Evolutionary conservation across 2,797 vertebrate species (phyloP).

Genomic region (Huso huso): DNA sequence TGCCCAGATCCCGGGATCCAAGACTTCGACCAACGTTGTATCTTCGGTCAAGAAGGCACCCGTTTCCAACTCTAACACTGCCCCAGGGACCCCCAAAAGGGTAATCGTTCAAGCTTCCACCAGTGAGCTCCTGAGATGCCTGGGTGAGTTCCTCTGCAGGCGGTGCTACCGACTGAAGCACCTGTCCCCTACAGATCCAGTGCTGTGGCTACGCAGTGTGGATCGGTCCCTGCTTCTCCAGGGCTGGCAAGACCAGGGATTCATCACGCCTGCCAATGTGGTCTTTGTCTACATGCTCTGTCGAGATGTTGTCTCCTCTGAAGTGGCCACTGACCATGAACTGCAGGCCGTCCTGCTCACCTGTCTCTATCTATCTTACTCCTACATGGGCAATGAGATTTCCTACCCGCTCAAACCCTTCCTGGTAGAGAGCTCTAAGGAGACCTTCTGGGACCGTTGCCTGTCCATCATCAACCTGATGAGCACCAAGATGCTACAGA

Average conservation of each 20-base stretch:
- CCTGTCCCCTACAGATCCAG: slow-evolving; percentile 85
- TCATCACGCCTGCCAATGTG: slow-evolving; percentile 91
- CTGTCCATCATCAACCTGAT: slow-evolving; percentile 93
- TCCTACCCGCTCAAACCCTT: slow-evolving; percentile 95
- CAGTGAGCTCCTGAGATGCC: slow-evolving; percentile 88
- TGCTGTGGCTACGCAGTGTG: slow-evolving; percentile 91
- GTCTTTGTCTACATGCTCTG: slow-evolving; percentile 96
- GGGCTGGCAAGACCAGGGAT: slow-evolving; percentile 96
- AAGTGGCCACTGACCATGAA: slow-evolving; percentile 85
- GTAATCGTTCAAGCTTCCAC: slow-evolving; percentile 97
- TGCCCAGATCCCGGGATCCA: slow-evolving; percentile 67
- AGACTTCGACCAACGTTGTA: slow-evolving; percentile 54
- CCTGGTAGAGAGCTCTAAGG: slow-evolving; percentile 92
- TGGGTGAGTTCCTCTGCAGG: slow-evolving; percentile 90
- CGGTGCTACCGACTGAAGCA: slow-evolving; percentile 92
- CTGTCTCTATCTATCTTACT: slow-evolving; percentile 92
- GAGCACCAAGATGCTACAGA: slow-evolving; percentile 95
- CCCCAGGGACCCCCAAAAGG: slow-evolving; percentile 77
- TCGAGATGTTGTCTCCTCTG: slow-evolving; percentile 84
- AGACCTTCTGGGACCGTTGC: slow-evolving; percentile 97
- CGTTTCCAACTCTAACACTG: slow-evolving; percentile 54
- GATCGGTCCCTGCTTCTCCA: slow-evolving; percentile 91
- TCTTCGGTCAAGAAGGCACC: slow-evolving; percentile 67
- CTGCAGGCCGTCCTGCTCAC: slow-evolving; percentile 83
- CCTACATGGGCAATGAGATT: slow-evolving; percentile 97